Percentiles rank a stretch among this genome's conserved stretches.
These are phyloP conservation scores for Caenorhabditis sinica DNA, from an alignment of 2,888 invertebrate species.

Conservation along the genomic window DNA sequence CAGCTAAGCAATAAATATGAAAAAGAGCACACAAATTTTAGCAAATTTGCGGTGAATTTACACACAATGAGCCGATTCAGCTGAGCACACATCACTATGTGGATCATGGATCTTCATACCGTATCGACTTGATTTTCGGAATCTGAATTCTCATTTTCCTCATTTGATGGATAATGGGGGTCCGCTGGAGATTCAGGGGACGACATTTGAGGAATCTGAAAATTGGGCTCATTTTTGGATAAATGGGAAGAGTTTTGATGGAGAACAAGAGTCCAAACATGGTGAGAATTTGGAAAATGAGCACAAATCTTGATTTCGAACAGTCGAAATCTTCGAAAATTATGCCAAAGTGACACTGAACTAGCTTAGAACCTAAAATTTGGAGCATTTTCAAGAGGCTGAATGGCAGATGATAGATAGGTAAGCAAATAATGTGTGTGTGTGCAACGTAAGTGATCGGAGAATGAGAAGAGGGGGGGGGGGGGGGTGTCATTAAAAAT, in stretches of 20 bases:
- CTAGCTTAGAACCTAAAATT: neutral
- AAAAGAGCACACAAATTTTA: neutral
- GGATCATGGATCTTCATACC: neutral
- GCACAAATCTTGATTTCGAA: too few relatives aligned
- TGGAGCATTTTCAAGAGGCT: constrained; percentile 10
- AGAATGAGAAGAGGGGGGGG: neutral
- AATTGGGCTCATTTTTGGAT: too few relatives aligned
- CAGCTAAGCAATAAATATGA: neutral
- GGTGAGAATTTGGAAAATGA: too few relatives aligned
- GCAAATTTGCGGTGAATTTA: neutral
- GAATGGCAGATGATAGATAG: neutral
- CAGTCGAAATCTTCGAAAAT: neutral
- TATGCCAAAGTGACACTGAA: neutral
- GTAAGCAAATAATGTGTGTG: constrained; percentile 13
- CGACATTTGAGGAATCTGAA: neutral
- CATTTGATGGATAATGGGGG: too few relatives aligned
- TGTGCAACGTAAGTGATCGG: constrained; percentile 18
- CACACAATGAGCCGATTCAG: neutral
- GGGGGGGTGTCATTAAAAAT: neutral
- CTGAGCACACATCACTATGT: neutral
- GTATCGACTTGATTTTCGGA: too few relatives aligned
- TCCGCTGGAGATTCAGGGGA: neutral
- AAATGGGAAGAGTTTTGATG: too few relatives aligned
- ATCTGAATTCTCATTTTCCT: neutral
- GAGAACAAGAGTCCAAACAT: neutral